Conservation (phyloP, 2,888 invertebrate species). For the Desoria tigrina region DNA sequence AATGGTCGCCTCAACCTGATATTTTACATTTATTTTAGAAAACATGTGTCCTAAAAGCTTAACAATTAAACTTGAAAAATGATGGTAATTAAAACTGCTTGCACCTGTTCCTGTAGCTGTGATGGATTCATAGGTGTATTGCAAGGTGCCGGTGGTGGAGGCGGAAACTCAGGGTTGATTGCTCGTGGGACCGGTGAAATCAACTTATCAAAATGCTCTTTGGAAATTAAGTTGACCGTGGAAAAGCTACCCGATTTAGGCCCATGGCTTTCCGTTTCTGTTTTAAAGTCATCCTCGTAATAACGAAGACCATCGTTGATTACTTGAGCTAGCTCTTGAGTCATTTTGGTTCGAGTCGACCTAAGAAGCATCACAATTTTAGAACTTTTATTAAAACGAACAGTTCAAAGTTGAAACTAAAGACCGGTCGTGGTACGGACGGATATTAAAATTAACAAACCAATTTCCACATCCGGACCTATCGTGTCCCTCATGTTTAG, state of each 20-base stretch:
- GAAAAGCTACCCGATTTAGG: constrained; percentile 33
- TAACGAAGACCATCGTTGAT: constrained; percentile 96
- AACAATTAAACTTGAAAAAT: too few species aligned
- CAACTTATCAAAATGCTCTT: constrained; percentile 82
- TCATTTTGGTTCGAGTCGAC: constrained; percentile 88
- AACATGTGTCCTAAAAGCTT: too few species aligned
- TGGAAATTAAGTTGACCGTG: constrained; percentile 78
- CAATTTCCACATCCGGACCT: too few species aligned
- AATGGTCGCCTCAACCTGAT: neutral
- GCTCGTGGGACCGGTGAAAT: constrained; percentile 68
- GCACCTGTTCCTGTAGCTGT: neutral
- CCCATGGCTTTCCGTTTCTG: constrained; percentile 25
- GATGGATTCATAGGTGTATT: constrained; percentile 44
- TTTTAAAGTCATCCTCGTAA: constrained; percentile 87
- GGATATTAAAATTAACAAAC: too few species aligned
- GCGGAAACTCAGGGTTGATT: constrained; percentile 69
- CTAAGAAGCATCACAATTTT: too few species aligned
- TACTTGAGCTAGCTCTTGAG: constrained; percentile 88
- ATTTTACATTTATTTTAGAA: too few species aligned
- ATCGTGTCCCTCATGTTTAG: constrained; percentile 86
- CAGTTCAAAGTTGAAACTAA: too few species aligned
- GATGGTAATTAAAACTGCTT: neutral
- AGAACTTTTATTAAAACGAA: too few species aligned
- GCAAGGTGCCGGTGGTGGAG: constrained; percentile 50
- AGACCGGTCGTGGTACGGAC: too few species aligned